Evolutionary conservation across 1,140 invertebrate species (phyloP), one percentile per base, ranked within the genome.

Genomic region (Megalonaias nervosa): DNA sequence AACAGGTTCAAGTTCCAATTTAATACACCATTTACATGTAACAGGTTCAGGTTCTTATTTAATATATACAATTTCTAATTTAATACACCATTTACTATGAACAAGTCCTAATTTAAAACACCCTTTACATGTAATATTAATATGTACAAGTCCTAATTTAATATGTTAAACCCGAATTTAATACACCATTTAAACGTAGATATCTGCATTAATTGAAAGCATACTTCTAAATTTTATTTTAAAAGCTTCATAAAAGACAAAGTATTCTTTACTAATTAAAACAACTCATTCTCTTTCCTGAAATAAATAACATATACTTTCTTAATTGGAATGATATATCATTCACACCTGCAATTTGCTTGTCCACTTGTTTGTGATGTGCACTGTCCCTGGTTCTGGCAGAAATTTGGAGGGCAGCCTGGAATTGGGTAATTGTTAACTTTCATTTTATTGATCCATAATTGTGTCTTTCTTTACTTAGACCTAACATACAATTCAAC

Each of bases 341-440:
- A 67, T 26, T 31, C 14, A 26, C 59, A 81, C 76, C 71, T 81
- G 80, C 80, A 81, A 17, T 57, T 62, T 38, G 67, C 58, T 57
- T 59, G 57, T 13, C 75, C 65, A n/a, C 31, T 75, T 66, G 21
- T 23, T 13, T 21, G 9, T 55, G 71, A 66, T 15, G 67, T 69
- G 72, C 81, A 82, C 1, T 57, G 21, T 31, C 77, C 78, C 57
- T 62, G 57, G 61, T 80, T 80, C 48, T 67, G 68, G 66, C 81
- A 82, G 64, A 80, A 82, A 66, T 75, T 79, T n/a, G 61, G 31
- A 17, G 81, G 81, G 67, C 81, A 82, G 55, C 16, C 74, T 76
- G 55, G 17, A 77, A 70, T 38, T 21, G 60, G 69, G 57, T 64
- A 23, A 17, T 55, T 26, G n/a, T 57, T 38, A 21, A 38, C 17